phyloP scores from a whole-genome alignment of 2,888 invertebrate species.

The Diaphora mendica region DNA sequence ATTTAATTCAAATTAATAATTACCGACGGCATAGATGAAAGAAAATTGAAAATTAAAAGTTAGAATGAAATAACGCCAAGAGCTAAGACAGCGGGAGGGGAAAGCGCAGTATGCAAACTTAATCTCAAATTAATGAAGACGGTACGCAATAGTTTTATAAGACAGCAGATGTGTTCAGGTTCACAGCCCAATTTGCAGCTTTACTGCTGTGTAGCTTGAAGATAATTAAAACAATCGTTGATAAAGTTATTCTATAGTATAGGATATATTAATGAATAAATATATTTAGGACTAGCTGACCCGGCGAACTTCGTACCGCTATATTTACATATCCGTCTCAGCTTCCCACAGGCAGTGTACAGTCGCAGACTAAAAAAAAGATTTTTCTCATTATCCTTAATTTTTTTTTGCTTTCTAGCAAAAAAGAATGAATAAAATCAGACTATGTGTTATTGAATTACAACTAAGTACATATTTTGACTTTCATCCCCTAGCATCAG shows the following conservation, averaged over 20 bases:
- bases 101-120: conserved; percentile 60
- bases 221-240: not conserved
- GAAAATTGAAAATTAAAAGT: conserved; percentile 1
- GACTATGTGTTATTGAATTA: too few relatives aligned
- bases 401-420: too few relatives aligned
- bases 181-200: conserved; percentile 55
- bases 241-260: too few relatives aligned
- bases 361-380: too few relatives aligned
- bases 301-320: too few relatives aligned
- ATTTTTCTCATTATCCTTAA: too few relatives aligned
- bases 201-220: conserved; percentile 27
- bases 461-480: too few relatives aligned
- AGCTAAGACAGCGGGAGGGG: conserved; percentile 41
- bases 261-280: not conserved
- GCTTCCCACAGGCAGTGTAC: too few relatives aligned
- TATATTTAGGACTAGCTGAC: not conserved
- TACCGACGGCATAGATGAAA: conserved; percentile 4
- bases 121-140: conserved; percentile 72
- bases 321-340: too few relatives aligned
- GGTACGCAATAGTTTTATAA: conserved; percentile 68
- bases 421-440: too few relatives aligned
- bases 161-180: conserved; percentile 63
- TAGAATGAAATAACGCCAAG: not conserved
- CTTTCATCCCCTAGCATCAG: too few relatives aligned
- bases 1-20: conserved; percentile 28